Evolutionary conservation across 2,797 vertebrate species (phyloP), one percentile per base, ranked within the genome.

Genomic region (Gobio occitaniae): DNA sequence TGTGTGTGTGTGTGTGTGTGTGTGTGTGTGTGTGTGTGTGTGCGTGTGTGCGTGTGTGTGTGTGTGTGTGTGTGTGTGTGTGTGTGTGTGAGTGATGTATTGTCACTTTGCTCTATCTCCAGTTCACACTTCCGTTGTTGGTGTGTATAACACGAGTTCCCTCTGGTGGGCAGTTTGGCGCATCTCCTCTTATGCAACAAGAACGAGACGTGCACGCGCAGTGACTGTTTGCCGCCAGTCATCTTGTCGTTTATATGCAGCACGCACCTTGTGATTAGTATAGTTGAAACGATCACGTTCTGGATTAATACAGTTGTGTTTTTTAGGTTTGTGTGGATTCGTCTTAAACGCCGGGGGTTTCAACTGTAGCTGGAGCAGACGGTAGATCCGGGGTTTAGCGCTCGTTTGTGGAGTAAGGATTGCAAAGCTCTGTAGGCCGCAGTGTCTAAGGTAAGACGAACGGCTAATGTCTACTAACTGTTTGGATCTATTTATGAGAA

Each of bases 111-210:
- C 13, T 4, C 12, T 63, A 63, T 68, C 38, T 63, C 61, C 61
- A 36, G 61, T 41, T 38, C 36, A 16, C 13, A n/a, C 21, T 77
- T 68, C 63, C n/a, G 59, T 52, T 66, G 5, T 78, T 16, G 48
- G 41, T 48, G 50, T 61, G 63, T 50, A 47, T 19, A 9, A 65
- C 69, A 41, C 48, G 59, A 32, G 44, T 9, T 12, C 59, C 87
- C 84, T 54, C 89, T 88, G 21, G 81, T 87, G 89, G 87, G 47
- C 52, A 12, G 13, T n/a, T 12, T 1, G 4, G 16, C 19, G n/a
- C 25, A 13, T 17, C 5, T 52, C 16, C 2, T n/a, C 36, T 90
- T 88, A 88, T 52, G 84, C 82, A 90, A 88, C 87, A 59, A 44
- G 52, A 63, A 56, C 21, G 7, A 29, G 56, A 69, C 52, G 81